These are phyloP conservation scores for Trichopoda pennipes DNA, from an alignment of 2,888 invertebrate species.

Conservation along the genomic window DNA sequence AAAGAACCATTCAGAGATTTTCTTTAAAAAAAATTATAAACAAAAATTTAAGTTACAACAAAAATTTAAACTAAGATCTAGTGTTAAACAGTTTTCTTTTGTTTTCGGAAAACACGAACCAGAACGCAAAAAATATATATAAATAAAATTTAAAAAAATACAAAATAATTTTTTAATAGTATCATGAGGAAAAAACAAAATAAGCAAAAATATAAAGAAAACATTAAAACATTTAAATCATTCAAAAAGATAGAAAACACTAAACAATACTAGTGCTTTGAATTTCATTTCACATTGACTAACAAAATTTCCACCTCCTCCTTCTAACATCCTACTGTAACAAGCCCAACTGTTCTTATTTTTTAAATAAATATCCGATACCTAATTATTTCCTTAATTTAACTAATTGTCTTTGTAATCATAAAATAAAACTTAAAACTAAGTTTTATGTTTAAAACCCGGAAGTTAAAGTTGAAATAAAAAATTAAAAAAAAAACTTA, in stretches of 20 bases:
- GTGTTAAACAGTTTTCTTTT: constrained; percentile 45
- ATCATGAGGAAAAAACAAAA: constrained; percentile 27
- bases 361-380: constrained; percentile 3
- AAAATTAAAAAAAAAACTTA: constrained; percentile 23
- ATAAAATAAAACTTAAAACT: background rate
- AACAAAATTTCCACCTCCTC: background rate
- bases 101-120: constrained; percentile 18
- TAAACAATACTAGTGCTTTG: constrained; percentile 51
- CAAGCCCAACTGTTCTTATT: background rate
- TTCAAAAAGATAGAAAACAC: background rate
- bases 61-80: constrained; percentile 42
- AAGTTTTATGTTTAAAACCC: constrained; percentile 29
- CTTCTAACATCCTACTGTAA: background rate
- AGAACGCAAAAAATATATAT: constrained; percentile 34
- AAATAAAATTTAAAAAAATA: background rate
- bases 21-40: constrained; percentile 25
- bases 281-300: constrained; percentile 31
- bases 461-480: constrained; percentile 49
- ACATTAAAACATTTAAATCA: constrained; percentile 20
- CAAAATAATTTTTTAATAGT: constrained; percentile 54
- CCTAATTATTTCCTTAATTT: background rate
- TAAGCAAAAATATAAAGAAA: constrained; percentile 13
- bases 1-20: constrained; percentile 13
- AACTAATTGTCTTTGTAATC: background rate
- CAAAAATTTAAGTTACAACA: constrained; percentile 47